Evolutionary conservation across 53 echinoderm and acorn worm genomes (phyloP).

Genomic region (Echinarachnius parma): DNA sequence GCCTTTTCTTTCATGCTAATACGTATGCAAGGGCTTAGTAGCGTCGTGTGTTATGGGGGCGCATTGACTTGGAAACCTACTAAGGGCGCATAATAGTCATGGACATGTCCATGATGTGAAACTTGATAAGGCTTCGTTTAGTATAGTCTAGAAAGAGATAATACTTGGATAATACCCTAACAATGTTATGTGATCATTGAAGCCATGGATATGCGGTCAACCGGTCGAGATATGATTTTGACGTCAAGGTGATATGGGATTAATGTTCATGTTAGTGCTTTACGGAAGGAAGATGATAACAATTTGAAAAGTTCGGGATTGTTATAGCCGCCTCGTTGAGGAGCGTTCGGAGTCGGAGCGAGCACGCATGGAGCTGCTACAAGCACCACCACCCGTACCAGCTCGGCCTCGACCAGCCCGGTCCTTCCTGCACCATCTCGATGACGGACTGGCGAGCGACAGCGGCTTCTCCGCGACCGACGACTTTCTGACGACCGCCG

Average conservation of each 20-base stretch:
- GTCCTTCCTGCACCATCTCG: slow-evolving; percentile 30
- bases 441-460: slow-evolving; percentile 11
- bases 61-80: neutral
- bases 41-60: neutral
- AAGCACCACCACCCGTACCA: no score
- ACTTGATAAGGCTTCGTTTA: no score
- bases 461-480: slow-evolving; percentile 41
- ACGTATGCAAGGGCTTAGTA: slow-evolving; percentile 4
- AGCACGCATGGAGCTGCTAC: slow-evolving; percentile 33
- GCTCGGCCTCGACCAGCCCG: slow-evolving; percentile 26
- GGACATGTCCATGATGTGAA: no score
- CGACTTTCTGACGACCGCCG: neutral
- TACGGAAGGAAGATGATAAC: neutral
- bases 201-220: no score
- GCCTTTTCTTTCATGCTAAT: no score
- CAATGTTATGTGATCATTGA: no score
- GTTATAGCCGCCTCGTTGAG: neutral
- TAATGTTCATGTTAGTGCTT: no score
- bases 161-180: no score
- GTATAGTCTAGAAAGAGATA: no score
- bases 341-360: neutral
- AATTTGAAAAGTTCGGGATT: neutral
- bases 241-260: no score
- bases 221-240: no score
- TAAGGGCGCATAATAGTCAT: neutral